Percentiles rank a stretch among this genome's conserved stretches.
Evolutionary conservation across 2,113 vertebrate species (phyloP).

Genomic region (Nothoprocta perdicaria): DNA sequence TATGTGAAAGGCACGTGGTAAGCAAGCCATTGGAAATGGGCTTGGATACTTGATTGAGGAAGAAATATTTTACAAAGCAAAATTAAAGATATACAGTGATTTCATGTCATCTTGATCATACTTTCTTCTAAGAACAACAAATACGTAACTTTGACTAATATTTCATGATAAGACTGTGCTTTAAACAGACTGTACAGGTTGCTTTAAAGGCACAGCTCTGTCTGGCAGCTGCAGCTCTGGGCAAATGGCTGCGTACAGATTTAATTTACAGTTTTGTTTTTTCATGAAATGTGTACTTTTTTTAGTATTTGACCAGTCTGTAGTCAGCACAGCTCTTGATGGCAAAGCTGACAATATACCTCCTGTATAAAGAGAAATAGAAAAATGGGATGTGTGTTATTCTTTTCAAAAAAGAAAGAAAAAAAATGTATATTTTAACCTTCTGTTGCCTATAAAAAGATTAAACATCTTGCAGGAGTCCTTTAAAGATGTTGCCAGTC

Average conservation of each 20-base stretch:
- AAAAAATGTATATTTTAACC: not conserved
- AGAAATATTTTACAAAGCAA: not conserved
- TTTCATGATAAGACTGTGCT: not conserved
- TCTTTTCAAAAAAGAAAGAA: not conserved
- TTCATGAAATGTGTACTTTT: not conserved
- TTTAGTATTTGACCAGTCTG: not conserved
- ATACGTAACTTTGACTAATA: not conserved
- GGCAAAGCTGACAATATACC: not conserved
- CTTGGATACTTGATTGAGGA: not conserved
- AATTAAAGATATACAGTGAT: not conserved
- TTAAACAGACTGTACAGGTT: slow-evolving; percentile 12
- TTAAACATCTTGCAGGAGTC: not conserved
- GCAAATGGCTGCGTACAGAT: not conserved
- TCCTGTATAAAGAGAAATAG: not conserved
- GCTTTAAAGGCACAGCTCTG: not conserved
- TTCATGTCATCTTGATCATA: not conserved
- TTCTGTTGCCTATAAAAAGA: not conserved
- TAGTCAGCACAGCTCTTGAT: not conserved
- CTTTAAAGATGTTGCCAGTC: slow-evolving; percentile 14
- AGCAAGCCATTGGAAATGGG: not conserved
- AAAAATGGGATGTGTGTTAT: not conserved
- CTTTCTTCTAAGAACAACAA: not conserved
- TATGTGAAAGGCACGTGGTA: not conserved
- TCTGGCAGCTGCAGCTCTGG: not conserved
- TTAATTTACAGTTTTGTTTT: slow-evolving; percentile 43